Evolutionary conservation across 2,888 invertebrate genomes (phyloP), one percentile per base, ranked within the genome.

Genomic region (Parascotia fuliginaria): DNA sequence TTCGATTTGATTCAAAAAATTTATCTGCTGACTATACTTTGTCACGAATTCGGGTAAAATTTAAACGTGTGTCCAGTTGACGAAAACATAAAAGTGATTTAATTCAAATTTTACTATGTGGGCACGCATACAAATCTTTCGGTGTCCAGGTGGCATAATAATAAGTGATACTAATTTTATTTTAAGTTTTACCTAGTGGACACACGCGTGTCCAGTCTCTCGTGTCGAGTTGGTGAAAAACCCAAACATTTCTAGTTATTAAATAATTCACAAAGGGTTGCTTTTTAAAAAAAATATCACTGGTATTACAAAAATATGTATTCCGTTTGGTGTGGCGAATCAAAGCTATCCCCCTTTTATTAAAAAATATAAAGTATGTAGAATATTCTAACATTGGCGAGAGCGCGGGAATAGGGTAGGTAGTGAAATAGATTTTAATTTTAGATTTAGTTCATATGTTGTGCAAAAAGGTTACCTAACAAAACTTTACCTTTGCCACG

Each of bases 361-460:
- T 53, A 58, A 69, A 70, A 75, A 71, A 69, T 63, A 65, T 45
- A 55, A 63, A 61, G 60, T 60, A 47, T 60, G 58, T 61, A 67
- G 65, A 67, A 74, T 55, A 66, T 74, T 69, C 67, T 61, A 72
- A 72, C 69, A 58, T 63, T 57, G 50, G 59, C 44, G 62, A 51
- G 52, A 45, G 55, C 50, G 53, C 42, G 55, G 48, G 62, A 68
- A 67, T 60, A 55, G 70, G 70, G 73, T 70, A 67, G 70, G 73
- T 70, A 67, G 71, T 72, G 60, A 68, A 73, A 79, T 77, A 81
- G 77, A 80, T 77, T 79, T 77, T 73, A 78, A 79, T 79, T 79
- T 79, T 70, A 77, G 73, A 75, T 71, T 68, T 22, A 66, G 78
- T 52, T 78, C 46, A 78, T 71, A 79, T 80, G 72, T 28, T 52